Conservation (phyloP, 53 echinoderm and acorn worm species). For the Mesocentrotus franciscanus region DNA sequence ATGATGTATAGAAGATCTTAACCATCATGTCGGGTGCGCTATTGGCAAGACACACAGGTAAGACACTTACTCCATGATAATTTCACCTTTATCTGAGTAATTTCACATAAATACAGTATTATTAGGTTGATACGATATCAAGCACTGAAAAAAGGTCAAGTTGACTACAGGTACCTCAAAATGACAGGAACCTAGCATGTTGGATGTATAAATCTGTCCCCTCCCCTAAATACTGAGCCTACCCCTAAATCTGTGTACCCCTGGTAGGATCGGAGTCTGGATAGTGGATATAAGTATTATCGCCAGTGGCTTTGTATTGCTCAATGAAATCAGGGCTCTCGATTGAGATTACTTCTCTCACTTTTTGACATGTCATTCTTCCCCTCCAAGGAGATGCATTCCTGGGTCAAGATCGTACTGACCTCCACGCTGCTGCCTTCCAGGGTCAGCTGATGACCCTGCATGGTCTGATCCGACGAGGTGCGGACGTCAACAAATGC, state of each 20-base stretch:
- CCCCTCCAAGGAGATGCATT: slow-evolving; percentile 67
- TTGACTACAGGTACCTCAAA: too few species aligned
- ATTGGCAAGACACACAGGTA: slow-evolving; percentile 10
- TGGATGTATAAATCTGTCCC: too few species aligned
- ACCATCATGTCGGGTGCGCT: neutral
- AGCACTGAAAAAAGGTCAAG: neutral
- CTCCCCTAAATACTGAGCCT: too few species aligned
- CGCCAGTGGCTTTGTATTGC: neutral
- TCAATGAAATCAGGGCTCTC: neutral
- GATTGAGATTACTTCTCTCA: neutral
- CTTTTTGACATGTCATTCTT: neutral
- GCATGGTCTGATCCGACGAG: slow-evolving; percentile 70
- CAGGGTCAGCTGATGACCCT: slow-evolving; percentile 73
- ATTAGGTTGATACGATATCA: too few species aligned
- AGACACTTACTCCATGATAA: neutral
- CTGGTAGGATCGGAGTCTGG: neutral
- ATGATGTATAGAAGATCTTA: neutral
- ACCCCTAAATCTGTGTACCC: neutral
- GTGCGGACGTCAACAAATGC: slow-evolving; percentile 75
- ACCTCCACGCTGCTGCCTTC: slow-evolving; percentile 80
- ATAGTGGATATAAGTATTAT: neutral
- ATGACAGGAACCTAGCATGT: too few species aligned
- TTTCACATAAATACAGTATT: too few species aligned
- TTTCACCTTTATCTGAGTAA: too few species aligned
- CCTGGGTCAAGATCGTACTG: slow-evolving; percentile 72